Evolutionary conservation across 2,797 vertebrate genomes (phyloP), one percentile per base, ranked within the genome.

Genomic region (Parauchenoglanis ngamensis): DNA sequence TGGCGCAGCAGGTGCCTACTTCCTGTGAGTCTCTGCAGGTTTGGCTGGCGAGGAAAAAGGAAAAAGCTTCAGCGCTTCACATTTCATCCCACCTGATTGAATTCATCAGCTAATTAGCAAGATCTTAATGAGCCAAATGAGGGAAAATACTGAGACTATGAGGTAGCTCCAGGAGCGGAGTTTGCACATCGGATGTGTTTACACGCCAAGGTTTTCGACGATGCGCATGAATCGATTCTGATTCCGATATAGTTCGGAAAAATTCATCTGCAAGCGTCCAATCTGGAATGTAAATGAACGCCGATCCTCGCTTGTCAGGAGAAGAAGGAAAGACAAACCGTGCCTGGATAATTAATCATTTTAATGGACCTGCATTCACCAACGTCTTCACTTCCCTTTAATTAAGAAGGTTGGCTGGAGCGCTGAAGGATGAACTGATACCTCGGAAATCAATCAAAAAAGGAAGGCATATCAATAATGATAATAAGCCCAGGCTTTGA

Each of bases 361-460:
- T 59, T 79, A 78, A 78, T 78, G 52, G 54, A 78, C 28, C 76
- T 23, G 52, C 28, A 35, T 23, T 57, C 1, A 1, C 54, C 28
- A 3, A 57, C 8, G 54, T 52, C 73, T 76, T 76, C 73, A 57
- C 54, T 78, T 57, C 54, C 76, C 76, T 78, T 35, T 78, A 78
- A 78, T 78, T 78, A 57, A 78, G 76, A 28, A 4, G 31, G 10
- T 40, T 13, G 31, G 6, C 31, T 59, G 77, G 31, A 59, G 56
- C 4, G 1, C 77, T 13, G 77, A 79, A 40, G 56, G 5, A 59
- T 59, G 77, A 61, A 59, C 31, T 8, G 77, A 25, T 80, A 40
- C 31, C 77, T 80, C 56, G 2, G 56, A 59, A 79, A 40, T 79
- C 77, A 59, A 25, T 79, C 77, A 79, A 10, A 57, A 78, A 1